A percentile compares a stretch with the other conserved stretches of the same genome.
These are phyloP conservation scores for Carassius gibelio DNA, from an alignment of 2,113 vertebrate species.

Conservation along the genomic window DNA sequence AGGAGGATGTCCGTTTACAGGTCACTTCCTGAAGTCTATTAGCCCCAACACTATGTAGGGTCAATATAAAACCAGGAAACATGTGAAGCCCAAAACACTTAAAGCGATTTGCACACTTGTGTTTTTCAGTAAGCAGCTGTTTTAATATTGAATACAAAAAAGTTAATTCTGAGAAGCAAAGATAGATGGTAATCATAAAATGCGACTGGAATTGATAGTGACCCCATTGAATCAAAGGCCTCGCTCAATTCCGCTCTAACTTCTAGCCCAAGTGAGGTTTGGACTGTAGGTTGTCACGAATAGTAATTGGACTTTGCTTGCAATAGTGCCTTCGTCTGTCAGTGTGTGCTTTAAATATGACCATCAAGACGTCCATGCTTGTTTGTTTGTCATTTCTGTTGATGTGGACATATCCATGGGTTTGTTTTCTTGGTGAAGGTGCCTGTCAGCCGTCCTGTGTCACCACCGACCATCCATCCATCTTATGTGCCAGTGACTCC, in stretches of 20 bases:
- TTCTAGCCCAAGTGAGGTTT: conserved; percentile 70
- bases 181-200: conserved; percentile 19
- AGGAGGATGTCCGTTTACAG: neutral
- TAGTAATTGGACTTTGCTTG: conserved; percentile 77
- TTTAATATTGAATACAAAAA: neutral
- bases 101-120: conserved; percentile 18
- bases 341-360: conserved; percentile 61
- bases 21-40: neutral
- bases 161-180: neutral
- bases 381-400: conserved; percentile 30
- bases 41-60: neutral
- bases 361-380: conserved; percentile 40
- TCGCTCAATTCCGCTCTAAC: conserved; percentile 35
- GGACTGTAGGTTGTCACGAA: conserved; percentile 61
- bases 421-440: conserved; percentile 46
- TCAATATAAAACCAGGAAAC: conserved; percentile 19
- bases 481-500: conserved; percentile 37
- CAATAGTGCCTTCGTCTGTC: conserved; percentile 81
- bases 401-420: conserved; percentile 18
- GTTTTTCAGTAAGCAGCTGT: neutral
- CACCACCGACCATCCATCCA: conserved; percentile 30
- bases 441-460: conserved; percentile 48
- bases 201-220: neutral
- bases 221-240: neutral
- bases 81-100: conserved; percentile 16